Evolutionary conservation across 2,113 vertebrate species (phyloP).

Genomic region (Poeciliopsis turrubarensis): DNA sequence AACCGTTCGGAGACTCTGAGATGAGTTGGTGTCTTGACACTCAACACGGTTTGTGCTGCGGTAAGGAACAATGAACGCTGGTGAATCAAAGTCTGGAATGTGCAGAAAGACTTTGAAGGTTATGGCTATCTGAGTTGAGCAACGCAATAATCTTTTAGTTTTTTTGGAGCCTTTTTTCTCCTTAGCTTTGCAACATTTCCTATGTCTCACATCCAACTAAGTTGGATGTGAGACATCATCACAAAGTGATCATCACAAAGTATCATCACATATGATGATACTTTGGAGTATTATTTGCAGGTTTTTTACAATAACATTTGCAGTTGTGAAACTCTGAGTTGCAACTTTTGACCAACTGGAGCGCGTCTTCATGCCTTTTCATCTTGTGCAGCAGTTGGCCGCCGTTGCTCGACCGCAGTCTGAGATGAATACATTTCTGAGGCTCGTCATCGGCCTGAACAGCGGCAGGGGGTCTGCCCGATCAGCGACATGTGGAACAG

Average conservation of each 20-base stretch:
- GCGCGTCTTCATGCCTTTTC: background rate
- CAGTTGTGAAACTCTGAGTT: background rate
- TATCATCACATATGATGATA: background rate
- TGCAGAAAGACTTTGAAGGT: background rate
- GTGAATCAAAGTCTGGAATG: background rate
- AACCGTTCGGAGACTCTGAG: constrained; percentile 28
- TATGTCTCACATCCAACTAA: background rate
- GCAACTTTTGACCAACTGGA: background rate
- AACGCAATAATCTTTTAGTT: too few species aligned
- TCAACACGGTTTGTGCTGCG: constrained; percentile 6
- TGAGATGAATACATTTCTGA: background rate
- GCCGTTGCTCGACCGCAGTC: background rate
- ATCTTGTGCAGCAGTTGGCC: background rate
- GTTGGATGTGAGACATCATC: too few species aligned
- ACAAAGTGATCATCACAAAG: too few species aligned
- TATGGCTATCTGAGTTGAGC: background rate
- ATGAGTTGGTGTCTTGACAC: constrained; percentile 6
- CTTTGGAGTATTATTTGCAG: background rate
- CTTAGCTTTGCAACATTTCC: background rate
- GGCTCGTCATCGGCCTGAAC: background rate
- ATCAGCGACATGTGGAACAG: background rate
- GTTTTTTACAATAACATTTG: background rate
- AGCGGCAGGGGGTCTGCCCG: background rate
- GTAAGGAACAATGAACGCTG: constrained; percentile 6
- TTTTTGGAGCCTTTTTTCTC: background rate